Evolutionary conservation across 2,797 vertebrate species (phyloP).

Genomic region (Iguana delicatissima): DNA sequence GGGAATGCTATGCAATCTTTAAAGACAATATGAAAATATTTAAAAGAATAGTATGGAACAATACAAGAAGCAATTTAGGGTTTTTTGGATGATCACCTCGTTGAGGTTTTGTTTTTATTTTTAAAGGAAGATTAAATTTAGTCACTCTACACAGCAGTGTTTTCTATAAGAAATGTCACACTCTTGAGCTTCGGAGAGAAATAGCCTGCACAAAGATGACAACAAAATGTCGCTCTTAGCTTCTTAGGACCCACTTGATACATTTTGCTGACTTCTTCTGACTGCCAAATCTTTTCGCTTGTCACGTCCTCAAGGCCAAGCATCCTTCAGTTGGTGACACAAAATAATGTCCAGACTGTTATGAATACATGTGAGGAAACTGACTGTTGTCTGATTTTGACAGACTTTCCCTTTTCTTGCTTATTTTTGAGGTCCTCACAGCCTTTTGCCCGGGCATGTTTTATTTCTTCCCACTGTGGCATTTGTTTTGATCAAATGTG

Average conservation of each 20-base stretch:
- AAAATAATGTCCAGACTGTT: neutral
- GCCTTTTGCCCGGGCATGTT: slow-evolving; percentile 9
- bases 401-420: neutral
- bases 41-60: neutral
- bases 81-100: neutral
- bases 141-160: neutral
- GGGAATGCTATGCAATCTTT: neutral
- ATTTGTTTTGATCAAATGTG: slow-evolving; percentile 34
- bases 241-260: slow-evolving; percentile 19
- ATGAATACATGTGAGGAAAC: neutral
- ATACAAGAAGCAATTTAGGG: neutral
- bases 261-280: slow-evolving; percentile 23
- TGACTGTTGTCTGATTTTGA: neutral
- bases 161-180: neutral
- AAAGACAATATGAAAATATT: neutral
- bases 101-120: no score
- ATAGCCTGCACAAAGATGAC: neutral
- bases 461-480: neutral
- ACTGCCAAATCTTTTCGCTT: slow-evolving; percentile 19
- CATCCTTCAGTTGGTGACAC: slow-evolving; percentile 14
- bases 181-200: slow-evolving; percentile 17
- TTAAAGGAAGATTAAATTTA: neutral
- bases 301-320: slow-evolving; percentile 3
- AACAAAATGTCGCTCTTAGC: neutral
- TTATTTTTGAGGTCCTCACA: neutral